Evolutionary conservation across 92 coral and sea anemone species (phyloP).

Genomic region (Siderastrea radians): DNA sequence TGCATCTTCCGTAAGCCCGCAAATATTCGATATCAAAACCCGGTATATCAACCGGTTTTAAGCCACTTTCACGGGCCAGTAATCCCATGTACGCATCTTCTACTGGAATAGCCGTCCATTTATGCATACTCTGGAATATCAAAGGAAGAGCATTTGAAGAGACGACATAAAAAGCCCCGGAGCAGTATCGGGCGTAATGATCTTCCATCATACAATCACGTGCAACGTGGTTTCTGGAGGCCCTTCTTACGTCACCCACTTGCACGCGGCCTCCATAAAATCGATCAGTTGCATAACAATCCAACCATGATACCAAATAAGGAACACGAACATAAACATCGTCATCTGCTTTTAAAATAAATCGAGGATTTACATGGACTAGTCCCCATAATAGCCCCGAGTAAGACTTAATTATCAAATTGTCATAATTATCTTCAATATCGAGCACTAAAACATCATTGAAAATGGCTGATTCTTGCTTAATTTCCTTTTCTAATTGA

Average conservation of each 20-base stretch:
- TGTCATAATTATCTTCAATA: conserved; percentile 23
- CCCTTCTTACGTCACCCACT: not conserved
- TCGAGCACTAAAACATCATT: conserved; percentile 15
- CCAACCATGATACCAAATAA: conserved; percentile 13
- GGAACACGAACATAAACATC: conserved; percentile 35
- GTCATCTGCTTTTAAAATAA: conserved; percentile 28
- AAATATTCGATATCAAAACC: conserved; percentile 8
- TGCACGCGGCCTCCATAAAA: conserved; percentile 24
- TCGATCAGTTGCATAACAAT: not conserved
- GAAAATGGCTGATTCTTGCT: not conserved
- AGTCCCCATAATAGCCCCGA: conserved; percentile 26
- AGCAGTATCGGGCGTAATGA: conserved; percentile 1
- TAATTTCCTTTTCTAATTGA: not conserved
- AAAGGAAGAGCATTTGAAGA: not conserved
- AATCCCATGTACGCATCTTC: no score
- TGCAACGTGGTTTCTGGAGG: not conserved
- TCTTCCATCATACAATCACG: conserved; percentile 8
- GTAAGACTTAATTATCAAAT: conserved; percentile 13
- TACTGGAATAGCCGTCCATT: not conserved
- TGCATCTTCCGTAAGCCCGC: conserved; percentile 1
- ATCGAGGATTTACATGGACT: conserved; percentile 6
- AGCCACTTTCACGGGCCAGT: no score
- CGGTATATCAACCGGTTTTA: not conserved
- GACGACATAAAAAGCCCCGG: conserved; percentile 23
- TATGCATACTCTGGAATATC: not conserved